Conservation (phyloP, 1,140 invertebrate genomes). For the Archivesica marissinica region DNA sequence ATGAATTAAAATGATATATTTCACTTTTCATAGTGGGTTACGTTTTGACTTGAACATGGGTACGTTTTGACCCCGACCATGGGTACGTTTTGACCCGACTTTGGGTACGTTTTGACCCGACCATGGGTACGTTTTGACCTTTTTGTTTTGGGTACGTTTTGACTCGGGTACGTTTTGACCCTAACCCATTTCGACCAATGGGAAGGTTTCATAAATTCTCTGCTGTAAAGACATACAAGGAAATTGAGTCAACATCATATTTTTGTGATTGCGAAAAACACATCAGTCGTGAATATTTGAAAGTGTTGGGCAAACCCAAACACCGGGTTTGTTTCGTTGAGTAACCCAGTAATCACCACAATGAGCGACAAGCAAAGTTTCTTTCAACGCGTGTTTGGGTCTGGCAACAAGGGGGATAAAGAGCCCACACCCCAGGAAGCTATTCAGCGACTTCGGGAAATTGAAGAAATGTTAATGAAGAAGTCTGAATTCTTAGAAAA, state of each 20-base stretch:
- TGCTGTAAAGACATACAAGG: conserved; percentile 37
- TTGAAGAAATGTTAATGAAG: conserved; percentile 99
- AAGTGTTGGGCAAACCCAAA: too few species aligned
- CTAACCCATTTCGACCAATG: conserved; percentile 26
- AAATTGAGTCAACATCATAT: conserved; percentile 59
- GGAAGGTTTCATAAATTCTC: background rate
- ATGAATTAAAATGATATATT: too few species aligned
- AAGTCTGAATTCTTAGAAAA: conserved; percentile 99
- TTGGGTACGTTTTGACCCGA: too few species aligned
- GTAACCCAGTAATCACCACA: background rate
- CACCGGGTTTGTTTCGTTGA: too few species aligned
- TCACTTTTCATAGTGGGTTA: too few species aligned
- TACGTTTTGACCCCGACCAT: too few species aligned
- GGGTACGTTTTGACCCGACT: too few species aligned
- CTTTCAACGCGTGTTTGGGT: conserved; percentile 84
- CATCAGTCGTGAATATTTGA: background rate
- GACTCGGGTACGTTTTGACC: too few species aligned
- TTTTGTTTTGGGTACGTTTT: too few species aligned
- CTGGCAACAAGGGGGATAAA: conserved; percentile 92
- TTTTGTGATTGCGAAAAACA: conserved; percentile 39
- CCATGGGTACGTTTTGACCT: too few species aligned
- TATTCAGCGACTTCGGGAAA: conserved; percentile 96
- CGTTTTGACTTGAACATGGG: too few species aligned
- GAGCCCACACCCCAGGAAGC: conserved; percentile 96
- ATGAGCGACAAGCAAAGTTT: conserved; percentile 72